A percentile compares a stretch with the other conserved stretches of the same genome.
Conservation (phyloP, 2,113 vertebrate genomes). For the Dromiciops gliroides region DNA sequence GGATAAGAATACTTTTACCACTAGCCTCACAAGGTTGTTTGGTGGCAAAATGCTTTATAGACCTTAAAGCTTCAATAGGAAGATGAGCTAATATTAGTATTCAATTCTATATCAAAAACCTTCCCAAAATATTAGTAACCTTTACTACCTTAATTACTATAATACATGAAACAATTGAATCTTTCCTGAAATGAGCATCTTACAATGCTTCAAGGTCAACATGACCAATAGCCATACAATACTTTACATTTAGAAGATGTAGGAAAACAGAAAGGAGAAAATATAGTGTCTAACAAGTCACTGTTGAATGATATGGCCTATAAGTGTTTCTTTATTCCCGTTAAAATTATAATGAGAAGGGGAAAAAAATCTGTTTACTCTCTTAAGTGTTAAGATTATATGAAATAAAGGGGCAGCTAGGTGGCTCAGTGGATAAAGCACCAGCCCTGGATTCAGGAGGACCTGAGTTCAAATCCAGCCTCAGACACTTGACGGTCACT, state of each 20-base stretch:
- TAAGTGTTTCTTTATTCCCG: neutral
- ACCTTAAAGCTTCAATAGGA: neutral
- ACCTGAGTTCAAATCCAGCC: too few species aligned
- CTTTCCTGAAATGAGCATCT: neutral
- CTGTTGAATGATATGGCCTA: neutral
- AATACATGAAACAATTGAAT: neutral
- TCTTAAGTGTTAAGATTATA: neutral
- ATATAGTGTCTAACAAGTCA: neutral
- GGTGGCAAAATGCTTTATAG: neutral
- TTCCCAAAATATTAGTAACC: neutral
- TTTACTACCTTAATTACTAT: neutral
- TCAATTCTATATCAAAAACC: neutral
- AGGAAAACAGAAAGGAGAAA: neutral
- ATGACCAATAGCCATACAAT: neutral
- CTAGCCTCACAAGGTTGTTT: neutral
- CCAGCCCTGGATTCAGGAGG: too few species aligned
- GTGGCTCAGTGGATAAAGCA: too few species aligned
- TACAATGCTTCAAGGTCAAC: neutral
- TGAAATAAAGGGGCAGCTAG: neutral
- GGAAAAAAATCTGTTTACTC: neutral
- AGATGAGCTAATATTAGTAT: neutral
- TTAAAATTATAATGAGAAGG: neutral
- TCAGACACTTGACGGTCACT: too few species aligned
- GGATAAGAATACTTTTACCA: neutral
- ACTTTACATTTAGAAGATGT: neutral